phyloP scores from a whole-genome alignment of 2,888 invertebrate species.

The Hypercompe scribonia region DNA sequence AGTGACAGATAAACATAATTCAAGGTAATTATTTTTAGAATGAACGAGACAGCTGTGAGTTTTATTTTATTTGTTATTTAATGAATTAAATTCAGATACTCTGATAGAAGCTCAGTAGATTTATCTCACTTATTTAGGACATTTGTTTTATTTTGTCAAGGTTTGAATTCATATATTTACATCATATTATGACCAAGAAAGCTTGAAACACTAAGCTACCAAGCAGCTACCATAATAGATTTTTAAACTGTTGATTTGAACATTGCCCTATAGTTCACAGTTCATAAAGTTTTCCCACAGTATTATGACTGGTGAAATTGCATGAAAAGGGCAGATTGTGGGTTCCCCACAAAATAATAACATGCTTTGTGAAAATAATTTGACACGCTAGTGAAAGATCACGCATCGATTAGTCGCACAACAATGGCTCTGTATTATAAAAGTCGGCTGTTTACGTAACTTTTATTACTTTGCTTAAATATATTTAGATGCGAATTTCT shows the following conservation, averaged over 20 bases:
- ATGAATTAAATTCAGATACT: neutral
- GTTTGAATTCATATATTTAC: neutral
- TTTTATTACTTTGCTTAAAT: constrained; percentile 13
- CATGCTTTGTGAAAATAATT: constrained; percentile 45
- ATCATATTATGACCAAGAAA: neutral
- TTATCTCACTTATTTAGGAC: neutral
- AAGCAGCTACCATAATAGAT: constrained; percentile 16
- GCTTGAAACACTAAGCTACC: neutral
- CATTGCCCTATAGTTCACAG: constrained; percentile 40
- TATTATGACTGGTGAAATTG: constrained; percentile 49
- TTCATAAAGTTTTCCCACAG: constrained; percentile 38
- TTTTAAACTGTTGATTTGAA: constrained; percentile 27
- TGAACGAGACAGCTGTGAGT: neutral
- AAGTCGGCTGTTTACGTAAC: too few species aligned
- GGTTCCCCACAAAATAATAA: constrained; percentile 45
- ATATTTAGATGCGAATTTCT: neutral
- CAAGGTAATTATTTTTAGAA: constrained; percentile 16
- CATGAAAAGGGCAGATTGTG: constrained; percentile 47
- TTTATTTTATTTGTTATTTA: neutral
- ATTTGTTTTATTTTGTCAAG: neutral
- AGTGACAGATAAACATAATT: constrained; percentile 20
- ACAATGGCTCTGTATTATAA: constrained; percentile 36
- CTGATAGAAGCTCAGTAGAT: neutral
- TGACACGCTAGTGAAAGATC: constrained; percentile 48
- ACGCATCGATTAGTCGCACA: constrained; percentile 47